These are phyloP conservation scores for Cyanoderma ruficeps DNA, from an alignment of 2,113 vertebrate species.

Conservation along the genomic window DNA sequence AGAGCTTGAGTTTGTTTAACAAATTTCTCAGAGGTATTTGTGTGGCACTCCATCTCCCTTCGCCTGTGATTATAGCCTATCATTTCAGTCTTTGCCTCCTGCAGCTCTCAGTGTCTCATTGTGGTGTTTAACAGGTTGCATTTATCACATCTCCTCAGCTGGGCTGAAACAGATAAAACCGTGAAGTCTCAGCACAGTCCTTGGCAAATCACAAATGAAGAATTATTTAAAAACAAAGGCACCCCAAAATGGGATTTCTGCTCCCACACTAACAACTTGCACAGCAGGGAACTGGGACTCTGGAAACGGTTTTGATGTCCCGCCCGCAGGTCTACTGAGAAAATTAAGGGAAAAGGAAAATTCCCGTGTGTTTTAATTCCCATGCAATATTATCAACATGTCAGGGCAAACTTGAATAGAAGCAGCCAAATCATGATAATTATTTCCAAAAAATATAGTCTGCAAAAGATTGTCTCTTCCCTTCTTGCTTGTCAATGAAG, in stretches of 20 bases:
- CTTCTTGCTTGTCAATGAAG: neutral
- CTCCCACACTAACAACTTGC: neutral
- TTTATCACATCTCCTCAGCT: constrained; percentile 54
- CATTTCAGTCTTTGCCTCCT: neutral
- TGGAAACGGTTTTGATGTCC: neutral
- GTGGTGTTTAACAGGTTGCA: constrained; percentile 5
- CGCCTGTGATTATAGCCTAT: constrained; percentile 37
- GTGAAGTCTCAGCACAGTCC: neutral
- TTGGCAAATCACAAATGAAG: constrained; percentile 42
- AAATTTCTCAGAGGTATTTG: constrained; percentile 58
- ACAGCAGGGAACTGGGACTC: neutral
- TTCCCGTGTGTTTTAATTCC: neutral
- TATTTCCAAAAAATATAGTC: neutral
- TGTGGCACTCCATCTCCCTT: constrained; percentile 20
- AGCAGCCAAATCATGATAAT: neutral
- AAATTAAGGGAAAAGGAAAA: neutral
- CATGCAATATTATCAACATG: neutral
- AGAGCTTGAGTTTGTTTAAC: constrained; percentile 70
- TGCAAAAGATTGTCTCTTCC: neutral
- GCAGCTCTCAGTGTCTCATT: neutral
- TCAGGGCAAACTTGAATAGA: neutral
- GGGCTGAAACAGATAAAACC: constrained; percentile 8
- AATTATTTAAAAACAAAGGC: constrained; percentile 45
- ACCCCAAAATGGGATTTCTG: neutral
- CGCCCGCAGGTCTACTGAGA: neutral